These are phyloP conservation scores for Anguilla anguilla DNA, from an alignment of 2,797 vertebrate genomes.

Conservation along the genomic window DNA sequence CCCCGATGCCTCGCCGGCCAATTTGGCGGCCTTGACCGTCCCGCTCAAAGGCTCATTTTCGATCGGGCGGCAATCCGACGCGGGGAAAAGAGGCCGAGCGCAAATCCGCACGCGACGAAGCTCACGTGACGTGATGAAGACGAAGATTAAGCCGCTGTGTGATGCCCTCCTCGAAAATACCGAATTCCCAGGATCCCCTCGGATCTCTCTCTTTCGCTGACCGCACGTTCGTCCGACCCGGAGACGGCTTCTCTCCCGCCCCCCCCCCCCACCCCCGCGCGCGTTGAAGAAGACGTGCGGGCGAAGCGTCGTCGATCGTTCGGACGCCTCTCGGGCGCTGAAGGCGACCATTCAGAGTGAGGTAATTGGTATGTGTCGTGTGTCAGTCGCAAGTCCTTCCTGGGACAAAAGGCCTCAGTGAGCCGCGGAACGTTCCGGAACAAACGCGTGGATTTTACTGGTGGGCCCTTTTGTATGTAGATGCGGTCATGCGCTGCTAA, in stretches of 20 bases:
- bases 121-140: neutral
- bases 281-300: neutral
- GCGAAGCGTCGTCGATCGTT: neutral
- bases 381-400: neutral
- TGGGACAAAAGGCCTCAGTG: conserved; percentile 2
- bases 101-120: neutral
- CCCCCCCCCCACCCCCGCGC: neutral
- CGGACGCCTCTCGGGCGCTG: neutral
- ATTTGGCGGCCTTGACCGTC: conserved; percentile 74
- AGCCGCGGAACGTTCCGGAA: neutral
- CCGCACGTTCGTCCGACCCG: neutral
- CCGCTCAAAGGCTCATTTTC: conserved; percentile 73
- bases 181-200: too few relatives aligned
- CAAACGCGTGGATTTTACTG: conserved; percentile 22
- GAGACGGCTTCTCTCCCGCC: neutral
- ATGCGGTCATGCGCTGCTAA: neutral
- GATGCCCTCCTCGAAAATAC: too few relatives aligned
- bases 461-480: conserved; percentile 7
- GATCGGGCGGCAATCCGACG: conserved; percentile 63
- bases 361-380: conserved; percentile 20
- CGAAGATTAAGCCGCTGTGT: conserved; percentile 3
- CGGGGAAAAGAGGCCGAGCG: conserved; percentile 5
- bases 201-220: too few relatives aligned
- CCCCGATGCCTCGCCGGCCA: conserved; percentile 72
- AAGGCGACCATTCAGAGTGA: neutral